Percentiles rank a stretch among this genome's conserved stretches.
Conservation (phyloP, 2,888 invertebrate genomes). For the Plemyria rubiginata region DNA sequence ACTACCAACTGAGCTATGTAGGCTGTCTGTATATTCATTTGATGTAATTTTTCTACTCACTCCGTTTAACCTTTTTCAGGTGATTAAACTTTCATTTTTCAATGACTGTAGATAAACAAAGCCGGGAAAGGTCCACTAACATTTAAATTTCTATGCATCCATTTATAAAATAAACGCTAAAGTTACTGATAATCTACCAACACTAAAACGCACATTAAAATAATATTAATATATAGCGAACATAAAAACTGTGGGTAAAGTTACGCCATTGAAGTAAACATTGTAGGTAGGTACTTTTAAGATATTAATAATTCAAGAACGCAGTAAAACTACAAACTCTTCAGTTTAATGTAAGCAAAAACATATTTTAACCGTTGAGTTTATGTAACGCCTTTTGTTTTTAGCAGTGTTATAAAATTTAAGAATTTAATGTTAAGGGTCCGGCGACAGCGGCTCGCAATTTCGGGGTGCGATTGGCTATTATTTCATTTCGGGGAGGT, state of each 20-base stretch:
- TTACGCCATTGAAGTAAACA: conserved; percentile 33
- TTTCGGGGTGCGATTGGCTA: no score
- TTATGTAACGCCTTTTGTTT: conserved; percentile 1
- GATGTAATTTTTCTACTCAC: no score
- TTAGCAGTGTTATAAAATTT: not conserved
- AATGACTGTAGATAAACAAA: not conserved
- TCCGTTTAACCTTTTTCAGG: no score
- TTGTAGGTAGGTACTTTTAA: conserved; percentile 22
- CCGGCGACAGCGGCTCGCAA: no score
- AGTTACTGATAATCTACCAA: conserved; percentile 15
- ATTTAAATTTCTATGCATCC: not conserved
- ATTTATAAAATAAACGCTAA: not conserved
- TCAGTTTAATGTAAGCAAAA: conserved; percentile 9
- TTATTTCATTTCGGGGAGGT: no score
- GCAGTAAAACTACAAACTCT: conserved; percentile 31
- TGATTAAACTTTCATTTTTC: no score
- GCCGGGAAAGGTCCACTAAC: not conserved
- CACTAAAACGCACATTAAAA: conserved; percentile 27
- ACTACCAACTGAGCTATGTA: no score
- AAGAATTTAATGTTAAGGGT: no score
- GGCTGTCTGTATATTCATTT: no score
- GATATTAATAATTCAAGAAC: conserved; percentile 23
- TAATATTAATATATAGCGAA: conserved; percentile 30
- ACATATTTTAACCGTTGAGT: conserved; percentile 8
- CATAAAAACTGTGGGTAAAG: conserved; percentile 37